Evolutionary conservation across 2,113 vertebrate species (phyloP).

Genomic region (Nerophis lumbriciformis): DNA sequence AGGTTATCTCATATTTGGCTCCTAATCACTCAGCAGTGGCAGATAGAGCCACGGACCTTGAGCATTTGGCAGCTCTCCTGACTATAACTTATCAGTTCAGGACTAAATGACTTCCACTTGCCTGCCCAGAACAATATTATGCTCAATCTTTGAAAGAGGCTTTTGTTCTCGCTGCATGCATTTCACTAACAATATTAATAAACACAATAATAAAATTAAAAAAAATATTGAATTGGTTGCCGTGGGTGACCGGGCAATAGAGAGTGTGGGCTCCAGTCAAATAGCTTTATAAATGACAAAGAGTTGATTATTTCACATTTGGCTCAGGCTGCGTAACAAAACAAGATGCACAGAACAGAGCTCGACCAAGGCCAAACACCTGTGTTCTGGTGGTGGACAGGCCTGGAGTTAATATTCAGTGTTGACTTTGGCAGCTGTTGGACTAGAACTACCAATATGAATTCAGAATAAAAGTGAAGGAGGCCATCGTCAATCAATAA

Average conservation of each 20-base stretch:
- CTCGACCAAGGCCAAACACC: slow-evolving; percentile 7
- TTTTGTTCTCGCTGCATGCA: slow-evolving; percentile 12
- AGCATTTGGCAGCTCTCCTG: slow-evolving; percentile 37
- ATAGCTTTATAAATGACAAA: not conserved
- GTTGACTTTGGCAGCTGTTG: no score
- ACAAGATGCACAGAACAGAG: slow-evolving; percentile 27
- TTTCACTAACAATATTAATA: slow-evolving; percentile 13
- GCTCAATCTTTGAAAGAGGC: slow-evolving; percentile 8
- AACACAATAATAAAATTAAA: not conserved
- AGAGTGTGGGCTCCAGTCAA: not conserved
- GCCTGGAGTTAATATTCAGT: no score
- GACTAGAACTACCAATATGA: no score
- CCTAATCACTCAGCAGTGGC: slow-evolving; percentile 47
- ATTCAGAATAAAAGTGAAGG: no score
- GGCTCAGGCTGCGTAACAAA: not conserved
- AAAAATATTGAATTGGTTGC: no score
- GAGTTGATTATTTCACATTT: not conserved
- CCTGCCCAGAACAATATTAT: slow-evolving; percentile 47
- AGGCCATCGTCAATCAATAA: no score
- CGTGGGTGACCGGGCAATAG: no score
- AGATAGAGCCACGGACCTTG: slow-evolving; percentile 31
- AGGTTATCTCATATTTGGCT: slow-evolving; percentile 45
- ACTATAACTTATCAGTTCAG: slow-evolving; percentile 32
- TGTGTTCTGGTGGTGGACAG: not conserved
- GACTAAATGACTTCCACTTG: slow-evolving; percentile 30